A percentile compares a stretch with the other conserved stretches of the same genome.
Conservation (phyloP, 2,113 vertebrate species). For the Candoia aspera region DNA sequence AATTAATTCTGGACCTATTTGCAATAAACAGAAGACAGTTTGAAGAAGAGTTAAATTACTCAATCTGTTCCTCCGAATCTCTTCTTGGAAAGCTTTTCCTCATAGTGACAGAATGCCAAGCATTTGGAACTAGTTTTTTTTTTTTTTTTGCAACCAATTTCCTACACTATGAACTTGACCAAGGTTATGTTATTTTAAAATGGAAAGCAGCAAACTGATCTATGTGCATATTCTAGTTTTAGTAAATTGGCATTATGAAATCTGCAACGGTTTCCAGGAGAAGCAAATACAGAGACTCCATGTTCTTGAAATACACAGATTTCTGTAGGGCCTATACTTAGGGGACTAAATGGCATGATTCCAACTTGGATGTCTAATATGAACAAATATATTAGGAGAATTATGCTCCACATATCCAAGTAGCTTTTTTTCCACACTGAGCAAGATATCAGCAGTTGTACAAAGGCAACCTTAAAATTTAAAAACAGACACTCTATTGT, state of each 20-base stretch:
- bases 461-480: background rate
- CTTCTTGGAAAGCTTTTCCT: background rate
- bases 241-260: conserved; percentile 23
- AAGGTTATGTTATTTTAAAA: background rate
- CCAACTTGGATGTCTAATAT: background rate
- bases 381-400: no score
- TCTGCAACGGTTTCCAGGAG: conserved; percentile 5
- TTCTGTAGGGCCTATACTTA: background rate
- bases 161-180: background rate
- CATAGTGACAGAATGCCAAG: background rate
- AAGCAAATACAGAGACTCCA: background rate
- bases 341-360: background rate
- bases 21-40: background rate
- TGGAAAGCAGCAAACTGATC: background rate
- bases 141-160: background rate
- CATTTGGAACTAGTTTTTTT: background rate
- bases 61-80: background rate
- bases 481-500: background rate
- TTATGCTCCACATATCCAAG: background rate
- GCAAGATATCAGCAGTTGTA: background rate
- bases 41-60: background rate
- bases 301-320: conserved; percentile 30
- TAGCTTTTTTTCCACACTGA: background rate
- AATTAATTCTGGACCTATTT: background rate
- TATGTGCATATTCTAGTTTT: background rate